These are phyloP conservation scores for Pachypeltis micranthus DNA, from an alignment of 1,140 invertebrate species.

Conservation along the genomic window DNA sequence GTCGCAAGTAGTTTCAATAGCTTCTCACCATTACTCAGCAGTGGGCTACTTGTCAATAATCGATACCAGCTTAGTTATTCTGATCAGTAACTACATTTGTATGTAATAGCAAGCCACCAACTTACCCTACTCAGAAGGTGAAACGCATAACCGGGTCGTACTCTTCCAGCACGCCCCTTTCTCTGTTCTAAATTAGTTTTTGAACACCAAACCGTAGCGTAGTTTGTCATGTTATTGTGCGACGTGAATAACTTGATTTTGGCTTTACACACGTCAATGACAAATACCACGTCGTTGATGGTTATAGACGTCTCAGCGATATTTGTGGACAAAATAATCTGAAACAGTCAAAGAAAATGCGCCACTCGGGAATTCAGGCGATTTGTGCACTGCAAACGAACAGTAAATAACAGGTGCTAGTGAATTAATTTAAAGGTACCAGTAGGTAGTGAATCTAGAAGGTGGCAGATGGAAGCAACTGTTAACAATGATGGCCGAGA, in stretches of 20 bases:
- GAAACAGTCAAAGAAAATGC: no score
- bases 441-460: neutral
- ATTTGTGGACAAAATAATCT: slow-evolving; percentile 81
- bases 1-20: no score
- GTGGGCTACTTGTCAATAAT: no score
- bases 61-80: no score
- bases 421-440: no score
- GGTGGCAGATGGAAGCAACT: slow-evolving; percentile 6
- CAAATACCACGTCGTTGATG: slow-evolving; percentile 92
- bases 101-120: no score
- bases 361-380: no score
- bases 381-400: no score
- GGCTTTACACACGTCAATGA: slow-evolving; percentile 88
- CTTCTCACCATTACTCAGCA: no score
- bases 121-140: slow-evolving; percentile 62
- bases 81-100: no score
- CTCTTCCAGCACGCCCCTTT: slow-evolving; percentile 80
- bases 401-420: no score
- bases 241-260: slow-evolving; percentile 93
- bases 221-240: slow-evolving; percentile 91
- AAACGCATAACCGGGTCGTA: slow-evolving; percentile 76
- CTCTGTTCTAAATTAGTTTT: slow-evolving; percentile 83
- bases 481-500: no score
- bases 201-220: slow-evolving; percentile 87
- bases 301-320: slow-evolving; percentile 92